A percentile compares a stretch with the other conserved stretches of the same genome.
Evolutionary conservation across 2,113 vertebrate genomes (phyloP).

Genomic region (Dolichallabes microphthalmus): DNA sequence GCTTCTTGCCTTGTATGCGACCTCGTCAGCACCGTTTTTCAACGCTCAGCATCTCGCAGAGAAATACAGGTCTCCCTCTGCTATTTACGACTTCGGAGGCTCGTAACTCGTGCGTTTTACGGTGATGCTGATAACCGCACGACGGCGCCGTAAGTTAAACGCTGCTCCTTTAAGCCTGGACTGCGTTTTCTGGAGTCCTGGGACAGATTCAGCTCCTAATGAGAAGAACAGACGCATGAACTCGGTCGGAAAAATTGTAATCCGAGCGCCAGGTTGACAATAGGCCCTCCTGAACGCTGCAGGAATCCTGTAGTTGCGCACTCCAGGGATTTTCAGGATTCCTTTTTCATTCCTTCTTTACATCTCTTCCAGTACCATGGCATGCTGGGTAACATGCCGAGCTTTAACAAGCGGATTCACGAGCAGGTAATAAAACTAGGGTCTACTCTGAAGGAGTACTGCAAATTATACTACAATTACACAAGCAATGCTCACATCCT

Average conservation of each 20-base stretch:
- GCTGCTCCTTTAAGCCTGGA: background rate
- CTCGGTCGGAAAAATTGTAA: background rate
- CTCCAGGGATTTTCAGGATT: conserved; percentile 34
- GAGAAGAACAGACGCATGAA: conserved; percentile 20
- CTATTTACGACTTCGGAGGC: background rate
- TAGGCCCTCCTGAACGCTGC: background rate
- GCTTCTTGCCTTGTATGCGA: background rate
- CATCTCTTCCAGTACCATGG: background rate
- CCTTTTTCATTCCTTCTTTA: conserved; percentile 12
- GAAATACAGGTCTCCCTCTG: background rate
- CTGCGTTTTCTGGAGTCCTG: background rate
- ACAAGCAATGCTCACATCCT: too few relatives aligned
- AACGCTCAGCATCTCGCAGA: background rate
- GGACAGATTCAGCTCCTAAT: conserved; percentile 18
- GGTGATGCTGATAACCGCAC: background rate
- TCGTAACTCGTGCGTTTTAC: background rate
- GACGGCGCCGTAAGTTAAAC: background rate
- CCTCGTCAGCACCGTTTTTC: background rate
- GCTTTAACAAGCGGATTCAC: background rate
- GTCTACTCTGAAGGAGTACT: background rate
- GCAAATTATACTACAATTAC: too few relatives aligned
- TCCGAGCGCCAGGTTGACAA: background rate
- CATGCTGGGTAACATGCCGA: conserved; percentile 9
- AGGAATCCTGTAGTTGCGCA: background rate
- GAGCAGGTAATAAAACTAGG: background rate